Base-by-base conservation (phyloP, 53 echinoderm and acorn worm genomes). In the Hippasteria phrygiana region DNA sequence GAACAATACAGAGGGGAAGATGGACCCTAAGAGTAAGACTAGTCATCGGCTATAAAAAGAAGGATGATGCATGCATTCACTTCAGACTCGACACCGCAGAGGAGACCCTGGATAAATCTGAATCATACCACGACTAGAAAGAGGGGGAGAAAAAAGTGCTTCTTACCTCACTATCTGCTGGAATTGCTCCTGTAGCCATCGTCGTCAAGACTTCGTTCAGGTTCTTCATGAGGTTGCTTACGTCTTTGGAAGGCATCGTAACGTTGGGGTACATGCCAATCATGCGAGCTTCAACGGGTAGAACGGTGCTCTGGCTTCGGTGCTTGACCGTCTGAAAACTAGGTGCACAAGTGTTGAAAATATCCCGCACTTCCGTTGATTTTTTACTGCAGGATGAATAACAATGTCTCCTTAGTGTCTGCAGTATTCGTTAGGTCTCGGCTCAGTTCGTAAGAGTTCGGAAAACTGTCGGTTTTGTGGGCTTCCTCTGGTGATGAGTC, bases 181-280 rank as follows among this genome's bases (percentile, higher is more conserved):
- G 93, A 42, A 95, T 97, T 10, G 87, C 91, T 38, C 95, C 97
- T 43, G 97, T 95, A 83, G 96, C 88, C 96, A 96, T 96, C 29
- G 94, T 94, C 40, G 97, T 95, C 51, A 97, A 76, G 40, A 97
- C 93, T 27, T 94, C 96, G 36, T 91, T 93, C 16, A 97, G 83
- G 63, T 92, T 86, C 75, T 91, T 91, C 82, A 80, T 88, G 45
- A 79, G 79, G 28, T 81, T 88, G 50, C 62, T 65, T 33, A 88
- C 92, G 78, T 94, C 94, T 53, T 92, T 94, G 63, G 90, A 90
- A 63, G 96, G 92, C 93, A 94, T 93, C 26, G 93, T 96, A 66
- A 90, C 84, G 65, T 88, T 94, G 24, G 94, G 96, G 91, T 92
- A 94, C 96, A 96, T 96, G 80, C 79, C 88, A 71, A 35, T 8